These are phyloP conservation scores for Nysson spinosus DNA, from an alignment of 2,888 invertebrate species.

Conservation along the genomic window DNA sequence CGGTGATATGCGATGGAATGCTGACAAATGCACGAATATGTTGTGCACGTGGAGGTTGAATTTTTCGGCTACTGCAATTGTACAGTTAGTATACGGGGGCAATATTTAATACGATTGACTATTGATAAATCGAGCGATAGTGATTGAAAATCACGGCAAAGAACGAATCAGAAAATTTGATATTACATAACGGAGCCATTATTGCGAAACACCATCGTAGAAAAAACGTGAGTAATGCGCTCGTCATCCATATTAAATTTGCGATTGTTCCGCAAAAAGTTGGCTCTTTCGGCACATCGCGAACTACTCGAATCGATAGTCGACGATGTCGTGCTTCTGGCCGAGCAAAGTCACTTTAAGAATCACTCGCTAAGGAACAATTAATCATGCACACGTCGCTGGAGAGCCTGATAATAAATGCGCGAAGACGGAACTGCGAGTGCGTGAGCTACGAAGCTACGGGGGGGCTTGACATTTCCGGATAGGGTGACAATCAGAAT, in stretches of 20 bases:
- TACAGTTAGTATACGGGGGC: no score
- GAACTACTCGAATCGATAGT: slow-evolving; percentile 47
- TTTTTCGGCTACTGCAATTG: no score
- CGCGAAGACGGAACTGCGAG: slow-evolving; percentile 17
- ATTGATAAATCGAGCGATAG: no score
- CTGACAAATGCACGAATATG: background rate
- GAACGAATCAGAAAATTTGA: no score
- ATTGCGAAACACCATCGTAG: no score
- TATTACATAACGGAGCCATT: slow-evolving; percentile 19
- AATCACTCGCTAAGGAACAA: slow-evolving; percentile 34
- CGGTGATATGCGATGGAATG: background rate
- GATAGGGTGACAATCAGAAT: slow-evolving; percentile 61
- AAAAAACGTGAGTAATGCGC: slow-evolving; percentile 44
- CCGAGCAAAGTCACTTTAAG: slow-evolving; percentile 50
- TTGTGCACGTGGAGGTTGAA: background rate
- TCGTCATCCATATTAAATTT: slow-evolving; percentile 42
- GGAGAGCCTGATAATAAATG: slow-evolving; percentile 50
- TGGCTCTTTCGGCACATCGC: slow-evolving; percentile 4
- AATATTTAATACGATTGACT: no score
- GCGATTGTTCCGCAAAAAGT: slow-evolving; percentile 13
- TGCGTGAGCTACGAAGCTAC: background rate
- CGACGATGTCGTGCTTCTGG: slow-evolving; percentile 42
- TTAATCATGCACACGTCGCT: slow-evolving; percentile 55
- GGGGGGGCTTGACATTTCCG: slow-evolving; percentile 50
- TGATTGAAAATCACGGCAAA: no score